Base-by-base conservation (phyloP, 2,888 invertebrate genomes). In the Ferrisia virgata region DNA sequence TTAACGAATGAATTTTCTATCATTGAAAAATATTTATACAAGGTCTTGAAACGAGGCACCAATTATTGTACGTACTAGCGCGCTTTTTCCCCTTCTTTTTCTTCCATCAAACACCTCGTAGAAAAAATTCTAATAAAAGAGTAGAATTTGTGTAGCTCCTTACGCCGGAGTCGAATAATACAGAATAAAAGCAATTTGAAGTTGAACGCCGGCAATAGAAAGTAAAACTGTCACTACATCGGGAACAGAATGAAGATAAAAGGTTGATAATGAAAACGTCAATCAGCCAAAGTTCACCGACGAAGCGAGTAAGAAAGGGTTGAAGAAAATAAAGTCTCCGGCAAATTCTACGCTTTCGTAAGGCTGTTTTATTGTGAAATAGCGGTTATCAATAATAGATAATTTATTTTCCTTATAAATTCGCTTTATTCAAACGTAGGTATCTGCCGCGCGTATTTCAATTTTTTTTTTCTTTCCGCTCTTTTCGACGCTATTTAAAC, bases 381-480 rank as follows among this genome's bases (percentile, higher is more conserved):
- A 64, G 64, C 64, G 64, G 64, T 64, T 64, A 64, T 64, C 64
- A 64, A 64, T 64, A 64, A 64, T 64, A 64, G 64, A 64, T 64
- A 28, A 64, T 64, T 64, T 64, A 64, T 64, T 64, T 64, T 64
- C 64, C 64, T 64, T 64, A 64, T 64, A 64, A 64, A 64, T 28
- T 64, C 28, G 64, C 64, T 64, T 64, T 64, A 64, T 64, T 64
- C 64, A 64, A 64, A 15, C 28, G 28, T 28, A 64, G 64, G 28
- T 64, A 64, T 28, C n/a, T n/a, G n/a, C n/a, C n/a, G n/a, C n/a
- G n/a, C n/a, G n/a, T n/a, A n/a, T n/a, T n/a, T 64, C 64, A 64
- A 64, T 64, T 64, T 64, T 64, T 64, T 43, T 3, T 6, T 47
- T 53, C 6, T 64, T 43, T 3, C 4, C 18, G 18, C 6, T 28